phyloP scores from a whole-genome alignment of 2,113 vertebrate genomes.

The Saccopteryx bilineata region DNA sequence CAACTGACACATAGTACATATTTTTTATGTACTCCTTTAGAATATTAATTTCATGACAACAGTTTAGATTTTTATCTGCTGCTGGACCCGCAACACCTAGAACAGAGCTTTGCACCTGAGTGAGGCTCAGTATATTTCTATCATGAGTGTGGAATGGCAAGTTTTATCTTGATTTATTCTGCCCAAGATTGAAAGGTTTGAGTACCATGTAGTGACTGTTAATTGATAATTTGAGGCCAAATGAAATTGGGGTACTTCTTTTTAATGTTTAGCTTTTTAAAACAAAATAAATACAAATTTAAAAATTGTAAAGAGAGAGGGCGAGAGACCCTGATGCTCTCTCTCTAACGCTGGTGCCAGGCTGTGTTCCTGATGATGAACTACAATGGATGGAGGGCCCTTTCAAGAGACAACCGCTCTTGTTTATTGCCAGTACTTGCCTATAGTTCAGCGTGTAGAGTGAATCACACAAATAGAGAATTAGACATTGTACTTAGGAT shows the following conservation, averaged over 20 bases:
- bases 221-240: neutral
- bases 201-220: neutral
- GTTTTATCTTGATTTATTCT: conserved; percentile 18
- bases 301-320: neutral
- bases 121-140: neutral
- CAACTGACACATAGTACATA: neutral
- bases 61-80: neutral
- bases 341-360: neutral
- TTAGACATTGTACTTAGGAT: conserved; percentile 21
- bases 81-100: neutral
- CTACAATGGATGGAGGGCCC: neutral
- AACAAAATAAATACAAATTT: neutral
- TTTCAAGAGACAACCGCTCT: neutral
- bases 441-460: neutral
- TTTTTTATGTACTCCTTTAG: neutral
- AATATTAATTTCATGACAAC: neutral
- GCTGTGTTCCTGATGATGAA: neutral
- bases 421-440: neutral
- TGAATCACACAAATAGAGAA: neutral
- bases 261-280: neutral
- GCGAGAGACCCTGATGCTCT: neutral
- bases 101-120: neutral
- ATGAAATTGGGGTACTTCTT: neutral
- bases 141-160: neutral
- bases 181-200: neutral